These are phyloP conservation scores for Drosophila mulleri DNA, from an alignment of 2,888 invertebrate genomes.

Conservation along the genomic window DNA sequence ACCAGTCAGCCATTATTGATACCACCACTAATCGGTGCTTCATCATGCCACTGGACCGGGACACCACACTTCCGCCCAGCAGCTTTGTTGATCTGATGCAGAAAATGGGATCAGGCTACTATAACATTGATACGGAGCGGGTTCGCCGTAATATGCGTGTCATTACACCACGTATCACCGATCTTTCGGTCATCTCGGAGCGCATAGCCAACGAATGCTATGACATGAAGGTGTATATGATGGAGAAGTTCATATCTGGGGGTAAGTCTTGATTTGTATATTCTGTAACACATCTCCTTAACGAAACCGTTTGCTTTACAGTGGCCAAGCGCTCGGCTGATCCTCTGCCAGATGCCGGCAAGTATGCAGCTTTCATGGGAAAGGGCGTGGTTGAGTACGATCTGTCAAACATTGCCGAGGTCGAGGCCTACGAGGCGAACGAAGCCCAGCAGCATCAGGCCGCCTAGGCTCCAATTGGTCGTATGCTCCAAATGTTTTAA, in stretches of 20 bases:
- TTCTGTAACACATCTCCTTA: not conserved
- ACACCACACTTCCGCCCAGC: constrained; percentile 91
- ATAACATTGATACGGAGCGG: constrained; percentile 92
- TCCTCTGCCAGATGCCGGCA: constrained; percentile 85
- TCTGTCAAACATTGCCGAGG: constrained; percentile 89
- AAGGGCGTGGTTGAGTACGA: constrained; percentile 90
- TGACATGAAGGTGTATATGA: constrained; percentile 89
- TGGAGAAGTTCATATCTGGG: constrained; percentile 88
- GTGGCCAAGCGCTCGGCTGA: constrained; percentile 88
- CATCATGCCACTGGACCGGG: constrained; percentile 94
- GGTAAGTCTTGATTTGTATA: constrained; percentile 86
- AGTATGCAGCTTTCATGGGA: constrained; percentile 92
- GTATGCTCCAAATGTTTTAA: constrained; percentile 49
- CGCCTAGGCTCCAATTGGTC: constrained; percentile 46
- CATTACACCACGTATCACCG: constrained; percentile 89
- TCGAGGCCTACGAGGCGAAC: constrained; percentile 85
- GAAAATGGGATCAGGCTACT: constrained; percentile 92
- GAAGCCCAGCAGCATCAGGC: constrained; percentile 40
- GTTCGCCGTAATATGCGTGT: constrained; percentile 92
- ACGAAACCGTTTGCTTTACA: constrained; percentile 65
- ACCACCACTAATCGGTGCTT: constrained; percentile 92
- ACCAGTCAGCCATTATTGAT: constrained; percentile 92
- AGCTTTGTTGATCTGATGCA: constrained; percentile 91
- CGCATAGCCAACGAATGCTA: constrained; percentile 90
- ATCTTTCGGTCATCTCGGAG: constrained; percentile 88